Evolutionary conservation across 1,140 invertebrate genomes (phyloP), one percentile per base, ranked within the genome.

Genomic region (Tribolium madens): DNA sequence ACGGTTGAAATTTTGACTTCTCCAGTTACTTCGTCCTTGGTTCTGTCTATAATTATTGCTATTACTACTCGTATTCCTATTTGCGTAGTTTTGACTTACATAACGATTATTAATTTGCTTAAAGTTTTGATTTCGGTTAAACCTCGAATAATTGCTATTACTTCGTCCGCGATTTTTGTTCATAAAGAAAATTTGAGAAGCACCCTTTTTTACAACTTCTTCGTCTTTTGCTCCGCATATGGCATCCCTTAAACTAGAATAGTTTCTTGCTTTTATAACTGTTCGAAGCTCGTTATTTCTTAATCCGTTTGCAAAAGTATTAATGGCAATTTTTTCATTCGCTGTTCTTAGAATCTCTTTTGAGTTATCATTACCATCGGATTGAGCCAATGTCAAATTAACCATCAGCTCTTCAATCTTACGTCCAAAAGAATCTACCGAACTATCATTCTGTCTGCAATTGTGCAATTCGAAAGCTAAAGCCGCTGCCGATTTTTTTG

Each of bases 251-350:
- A 78, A 48, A 6, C 6, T 68, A 17, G n/a, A 21, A 69, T 75
- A 78, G 50, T 75, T 79, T 64, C 72, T 17, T 13, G 60, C 26
- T 21, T 77, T 77, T 31, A 77, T 46, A 4, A 79, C 48, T 14
- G 75, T 79, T 57, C 48, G 12, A 14, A 77, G 48, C 46, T 79
- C 76, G 14, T 52, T 12, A 69, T 72, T n/a, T n/a, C n/a, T n/a
- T n/a, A n/a, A n/a, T 79, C 76, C 53, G 31, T 78, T 80, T 13
- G 76, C 75, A 70, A 78, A 80, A 2, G 76, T 17, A 73, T 80
- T 73, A 9, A 80, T n/a, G n/a, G 74, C 76, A 42, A 78, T 36
- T 76, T 76, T 80, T 73, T 80, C 79, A 26, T 78, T 80, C 9
- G 57, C 52, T 3, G 15, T 13, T 31, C 53, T 57, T 36, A 80